Evolutionary conservation across 1,140 invertebrate species (phyloP).

Genomic region (Nasonia longicornis): DNA sequence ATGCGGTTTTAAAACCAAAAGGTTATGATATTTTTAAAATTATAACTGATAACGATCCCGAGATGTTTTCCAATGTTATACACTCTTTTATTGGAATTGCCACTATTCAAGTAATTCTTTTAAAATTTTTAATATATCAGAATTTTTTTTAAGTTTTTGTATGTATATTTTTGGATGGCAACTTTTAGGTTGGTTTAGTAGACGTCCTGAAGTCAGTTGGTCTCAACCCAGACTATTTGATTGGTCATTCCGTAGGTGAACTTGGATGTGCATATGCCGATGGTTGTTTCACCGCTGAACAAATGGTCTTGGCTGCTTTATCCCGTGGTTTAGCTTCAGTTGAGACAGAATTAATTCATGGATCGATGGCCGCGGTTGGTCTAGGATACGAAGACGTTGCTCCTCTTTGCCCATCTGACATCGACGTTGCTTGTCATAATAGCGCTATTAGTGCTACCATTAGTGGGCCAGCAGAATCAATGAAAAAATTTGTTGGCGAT

Average conservation of each 20-base stretch:
- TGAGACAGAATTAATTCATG: conserved; percentile 80
- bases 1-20: conserved; percentile 78
- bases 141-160: too few relatives aligned
- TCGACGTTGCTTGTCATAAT: conserved; percentile 82
- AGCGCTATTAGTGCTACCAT: conserved; percentile 77
- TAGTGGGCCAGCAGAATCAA: conserved; percentile 74
- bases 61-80: conserved; percentile 84
- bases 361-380: conserved; percentile 88
- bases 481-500: conserved; percentile 61
- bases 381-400: conserved; percentile 73
- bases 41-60: conserved; percentile 79
- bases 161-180: too few relatives aligned
- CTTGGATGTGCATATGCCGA: conserved; percentile 88
- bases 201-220: conserved; percentile 77
- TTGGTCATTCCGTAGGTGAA: conserved; percentile 86
- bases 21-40: conserved; percentile 85
- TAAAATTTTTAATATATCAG: background rate
- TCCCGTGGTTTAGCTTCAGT: conserved; percentile 87
- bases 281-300: conserved; percentile 82
- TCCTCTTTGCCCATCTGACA: conserved; percentile 67
- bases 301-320: conserved; percentile 84
- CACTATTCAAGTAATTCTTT: conserved; percentile 75
- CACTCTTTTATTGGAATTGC: conserved; percentile 93
- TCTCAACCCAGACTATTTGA: conserved; percentile 79
- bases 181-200: conserved; percentile 76